Evolutionary conservation across 2,888 invertebrate genomes (phyloP), one percentile per base, ranked within the genome.

Genomic region (Drosophila yooni): DNA sequence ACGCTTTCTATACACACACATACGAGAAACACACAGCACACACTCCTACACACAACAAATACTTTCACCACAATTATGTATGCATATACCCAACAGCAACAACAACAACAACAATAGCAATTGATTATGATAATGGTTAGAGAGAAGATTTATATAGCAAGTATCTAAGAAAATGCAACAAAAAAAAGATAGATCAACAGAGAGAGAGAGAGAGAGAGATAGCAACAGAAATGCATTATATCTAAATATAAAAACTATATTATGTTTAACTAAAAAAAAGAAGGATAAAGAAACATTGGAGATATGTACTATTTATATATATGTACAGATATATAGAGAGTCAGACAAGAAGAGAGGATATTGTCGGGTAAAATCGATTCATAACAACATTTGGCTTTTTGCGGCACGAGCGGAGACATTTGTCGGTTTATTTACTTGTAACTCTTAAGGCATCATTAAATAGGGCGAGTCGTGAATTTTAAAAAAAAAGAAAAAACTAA

Each of bases 151-250:
- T 73, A 76, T 71, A 76, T 75, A 76, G 63, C 63, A 66, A 74
- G 65, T 71, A 74, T 70, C 60, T 78, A 64, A 75, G 73, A 64
- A 64, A 77, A 81, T 70, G 59, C 70, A 80, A 66, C 0, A 51
- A 56, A 67, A 38, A 62, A 59, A 65, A 53, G 31, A 48, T 48
- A 62, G 61, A 57, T 67, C 43, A 43, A 52, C 34, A 56, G 53
- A 72, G 54, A 74, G 56, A 70, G 54, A 72, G 54, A 74, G 56
- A 70, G 54, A 79, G 61, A 69, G 34, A 58, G 60, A 64, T 67
- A 81, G 81, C 68, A 77, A 76, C 73, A 79, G 75, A 83, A 84
- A 73, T 82, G 88, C 88, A 89, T 82, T 87, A 87, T 89, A 85
- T 76, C 50, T 74, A 81, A 58, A 60, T 65, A 70, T 61, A 70